Evolutionary conservation across 1,140 invertebrate species (phyloP), one percentile per base, ranked within the genome.

Genomic region (Drosophila tsacasi): DNA sequence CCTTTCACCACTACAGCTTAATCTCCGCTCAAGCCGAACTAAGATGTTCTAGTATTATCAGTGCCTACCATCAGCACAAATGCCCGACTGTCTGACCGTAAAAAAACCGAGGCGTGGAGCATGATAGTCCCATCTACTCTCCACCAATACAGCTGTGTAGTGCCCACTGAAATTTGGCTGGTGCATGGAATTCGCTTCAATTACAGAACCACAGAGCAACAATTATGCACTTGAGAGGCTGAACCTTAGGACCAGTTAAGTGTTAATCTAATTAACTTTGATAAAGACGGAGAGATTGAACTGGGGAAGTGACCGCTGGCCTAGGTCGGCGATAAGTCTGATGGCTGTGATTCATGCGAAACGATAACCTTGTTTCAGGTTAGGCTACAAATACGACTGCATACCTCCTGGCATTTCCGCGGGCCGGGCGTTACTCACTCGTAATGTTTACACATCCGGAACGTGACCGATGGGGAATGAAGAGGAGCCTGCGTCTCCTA

Each of bases 201-300:
- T 86, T 86, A 82, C 58, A 64, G 75, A 79, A 79, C 61, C 68
- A 67, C 74, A 35, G 47, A 52, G 32, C 44, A 68, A 76, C 81
- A 85, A 83, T 86, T 86, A 83, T 87, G 81, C 67, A 65, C 61
- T 81, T 74, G 63, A 82, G 50, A 46, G 37, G 59, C 63, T 75
- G 32, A 44, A 39, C 37, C 52, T 37, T 23, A 40, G 40, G 25
- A 49, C 39, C 61, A 76, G 42, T 59, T 35, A 58, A 86, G 76
- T 86, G 83, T 83, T 86, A 86, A 86, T 86, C 71, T 61, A 86
- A 86, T 86, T 86, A 83, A 86, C 32, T 76, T 87, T 76, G 66
- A 85, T 83, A 79, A 47, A 49, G 32, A 19, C 61, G 32, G n/a
- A 67, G 13, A 47, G 44, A 35, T 49, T 47, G 46, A 66, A 49